These are phyloP conservation scores for Rhadinocentrus ornatus DNA, from an alignment of 2,797 vertebrate species.

Conservation along the genomic window DNA sequence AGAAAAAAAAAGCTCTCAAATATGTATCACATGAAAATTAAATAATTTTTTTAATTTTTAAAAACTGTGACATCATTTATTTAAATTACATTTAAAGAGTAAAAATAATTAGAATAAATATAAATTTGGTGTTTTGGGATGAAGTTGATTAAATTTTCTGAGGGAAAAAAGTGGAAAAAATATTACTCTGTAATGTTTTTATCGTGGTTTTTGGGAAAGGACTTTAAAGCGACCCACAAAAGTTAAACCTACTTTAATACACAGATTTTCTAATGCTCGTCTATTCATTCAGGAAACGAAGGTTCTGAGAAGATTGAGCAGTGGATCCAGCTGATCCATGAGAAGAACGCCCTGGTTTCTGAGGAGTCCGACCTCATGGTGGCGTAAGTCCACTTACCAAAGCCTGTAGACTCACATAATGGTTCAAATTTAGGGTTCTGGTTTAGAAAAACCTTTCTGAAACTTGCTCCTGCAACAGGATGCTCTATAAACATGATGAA, in stretches of 20 bases:
- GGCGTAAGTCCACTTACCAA: slow-evolving; percentile 81
- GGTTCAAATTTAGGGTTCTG: neutral
- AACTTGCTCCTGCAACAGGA: slow-evolving; percentile 1
- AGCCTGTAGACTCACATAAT: neutral
- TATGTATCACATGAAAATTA: too few species aligned
- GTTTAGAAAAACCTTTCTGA: slow-evolving; percentile 18
- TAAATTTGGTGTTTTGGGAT: too few species aligned
- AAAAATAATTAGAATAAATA: too few species aligned
- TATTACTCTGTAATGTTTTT: too few species aligned
- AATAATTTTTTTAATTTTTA: neutral
- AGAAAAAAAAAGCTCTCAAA: too few species aligned
- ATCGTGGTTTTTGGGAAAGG: too few species aligned
- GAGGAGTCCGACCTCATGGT: slow-evolving; percentile 98
- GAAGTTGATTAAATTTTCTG: too few species aligned
- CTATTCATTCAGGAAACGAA: slow-evolving; percentile 52
- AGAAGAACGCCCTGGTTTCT: slow-evolving; percentile 89
- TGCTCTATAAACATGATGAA: slow-evolving; percentile 9
- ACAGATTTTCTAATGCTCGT: neutral
- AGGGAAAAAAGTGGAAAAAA: too few species aligned
- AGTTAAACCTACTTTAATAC: neutral
- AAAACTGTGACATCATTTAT: too few species aligned
- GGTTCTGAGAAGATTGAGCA: slow-evolving; percentile 84
- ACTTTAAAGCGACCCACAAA: too few species aligned
- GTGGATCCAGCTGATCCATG: slow-evolving; percentile 90
- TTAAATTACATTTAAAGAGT: too few species aligned